phyloP scores from a whole-genome alignment of 2,113 vertebrate species.

The Mellivora capensis region DNA sequence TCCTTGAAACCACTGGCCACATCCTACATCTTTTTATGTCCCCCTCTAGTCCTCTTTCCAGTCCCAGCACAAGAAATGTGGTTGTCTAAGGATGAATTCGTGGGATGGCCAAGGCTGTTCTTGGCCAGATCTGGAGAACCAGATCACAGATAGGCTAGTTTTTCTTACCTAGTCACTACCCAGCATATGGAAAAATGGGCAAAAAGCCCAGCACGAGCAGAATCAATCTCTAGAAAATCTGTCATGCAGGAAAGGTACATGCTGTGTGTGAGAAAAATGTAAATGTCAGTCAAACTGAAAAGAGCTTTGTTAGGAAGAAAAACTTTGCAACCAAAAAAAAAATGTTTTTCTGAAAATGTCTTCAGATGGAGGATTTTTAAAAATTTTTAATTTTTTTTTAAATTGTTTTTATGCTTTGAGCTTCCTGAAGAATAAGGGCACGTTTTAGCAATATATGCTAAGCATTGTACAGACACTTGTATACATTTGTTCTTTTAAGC shows the following conservation, averaged over 20 bases:
- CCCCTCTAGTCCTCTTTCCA: background rate
- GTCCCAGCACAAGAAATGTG: background rate
- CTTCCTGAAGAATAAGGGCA: background rate
- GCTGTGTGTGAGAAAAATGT: slow-evolving; percentile 36
- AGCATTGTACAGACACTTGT: background rate
- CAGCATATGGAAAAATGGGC: background rate
- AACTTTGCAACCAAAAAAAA: background rate
- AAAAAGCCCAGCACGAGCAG: slow-evolving; percentile 5
- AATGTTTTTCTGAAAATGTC: background rate
- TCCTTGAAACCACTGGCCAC: background rate
- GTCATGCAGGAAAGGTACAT: slow-evolving; percentile 37
- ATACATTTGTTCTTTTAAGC: background rate
- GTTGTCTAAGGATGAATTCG: background rate
- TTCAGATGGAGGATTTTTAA: background rate
- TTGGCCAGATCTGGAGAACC: background rate
- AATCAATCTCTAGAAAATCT: slow-evolving; percentile 43
- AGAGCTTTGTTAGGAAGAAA: slow-evolving; percentile 10
- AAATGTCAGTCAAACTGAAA: slow-evolving; percentile 37
- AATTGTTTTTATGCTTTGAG: background rate
- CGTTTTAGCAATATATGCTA: background rate
- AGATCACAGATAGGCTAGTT: background rate
- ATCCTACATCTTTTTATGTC: background rate
- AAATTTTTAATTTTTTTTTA: background rate
- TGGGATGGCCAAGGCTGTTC: background rate
- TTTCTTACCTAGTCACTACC: background rate